Evolutionary conservation across 2,113 vertebrate genomes (phyloP).

Genomic region (Lutjanus erythropterus): DNA sequence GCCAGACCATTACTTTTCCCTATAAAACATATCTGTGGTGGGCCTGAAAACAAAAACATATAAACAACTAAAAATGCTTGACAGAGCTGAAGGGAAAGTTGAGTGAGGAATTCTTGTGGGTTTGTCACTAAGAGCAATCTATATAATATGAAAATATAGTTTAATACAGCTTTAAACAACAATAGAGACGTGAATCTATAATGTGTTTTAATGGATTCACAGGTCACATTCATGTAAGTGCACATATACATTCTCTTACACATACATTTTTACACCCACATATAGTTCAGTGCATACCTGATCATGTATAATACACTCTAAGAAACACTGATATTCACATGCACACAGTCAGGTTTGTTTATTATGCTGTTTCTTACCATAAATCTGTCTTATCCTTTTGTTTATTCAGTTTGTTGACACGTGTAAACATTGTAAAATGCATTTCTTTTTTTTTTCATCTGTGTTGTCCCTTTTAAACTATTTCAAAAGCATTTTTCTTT

Average conservation of each 20-base stretch:
- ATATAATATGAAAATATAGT: not conserved
- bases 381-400: not conserved
- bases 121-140: too few species aligned
- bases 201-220: not conserved
- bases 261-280: too few species aligned
- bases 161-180: not conserved
- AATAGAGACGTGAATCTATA: not conserved
- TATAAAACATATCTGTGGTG: too few species aligned
- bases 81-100: not conserved
- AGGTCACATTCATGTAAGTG: too few species aligned
- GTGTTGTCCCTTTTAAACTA: not conserved
- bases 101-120: not conserved
- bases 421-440: not conserved
- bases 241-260: not conserved
- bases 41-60: not conserved
- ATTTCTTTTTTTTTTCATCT: not conserved
- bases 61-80: not conserved
- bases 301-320: not conserved
- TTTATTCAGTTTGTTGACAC: not conserved
- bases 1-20: too few species aligned
- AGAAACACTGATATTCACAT: not conserved
- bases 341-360: not conserved
- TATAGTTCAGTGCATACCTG: not conserved
- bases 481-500: not conserved
- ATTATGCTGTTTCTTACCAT: not conserved